Base-by-base conservation (phyloP, 2,888 invertebrate genomes). In the Platycheirus rosarum region DNA sequence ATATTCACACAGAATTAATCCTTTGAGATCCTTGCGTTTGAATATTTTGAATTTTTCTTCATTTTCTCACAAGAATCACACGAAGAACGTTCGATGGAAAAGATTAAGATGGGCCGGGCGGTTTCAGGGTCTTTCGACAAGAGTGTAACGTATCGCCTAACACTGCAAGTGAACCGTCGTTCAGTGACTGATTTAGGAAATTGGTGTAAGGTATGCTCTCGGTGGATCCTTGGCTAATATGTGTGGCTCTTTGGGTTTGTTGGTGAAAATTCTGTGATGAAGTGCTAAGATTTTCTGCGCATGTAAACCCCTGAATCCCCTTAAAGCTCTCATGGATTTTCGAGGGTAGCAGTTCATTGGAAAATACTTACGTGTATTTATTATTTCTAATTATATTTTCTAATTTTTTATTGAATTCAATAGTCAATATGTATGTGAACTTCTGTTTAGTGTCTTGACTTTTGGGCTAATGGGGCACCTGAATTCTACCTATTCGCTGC, bases 131-230 rank as follows among this genome's bases (percentile, higher is more conserved):
- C 16, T 35, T 18, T n/a, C n/a, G n/a, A n/a, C n/a, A n/a, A n/a
- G n/a, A n/a, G n/a, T n/a, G n/a, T n/a, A n/a, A n/a, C 32, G 44
- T 48, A 42, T 48, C 51, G 29, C 20, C 16, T 51, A 55, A 65
- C 69, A 65, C 74, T 42, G 57, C 49, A 49, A 70, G 73, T 74
- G 68, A 55, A 79, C 74, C 68, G 65, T 63, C 70, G 51, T 70
- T 51, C 46, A 46, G 57, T 70, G 65, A 80, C 80, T 75, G 80
- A 75, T 49, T 65, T 11, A 60, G 44, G 60, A 70, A 60, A 63
- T 74, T 79, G 68, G 73, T 74, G 73, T 79, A 74, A 57, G 74
- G 65, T 70, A 70, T 37, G 16, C 46, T 42, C 55, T 68, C 42
- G 49, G 62, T 48, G 44, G 14, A 6, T 37, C 37, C 37, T 49